phyloP scores from a whole-genome alignment of 1,140 invertebrate genomes.

The Heliconius hermathena region DNA sequence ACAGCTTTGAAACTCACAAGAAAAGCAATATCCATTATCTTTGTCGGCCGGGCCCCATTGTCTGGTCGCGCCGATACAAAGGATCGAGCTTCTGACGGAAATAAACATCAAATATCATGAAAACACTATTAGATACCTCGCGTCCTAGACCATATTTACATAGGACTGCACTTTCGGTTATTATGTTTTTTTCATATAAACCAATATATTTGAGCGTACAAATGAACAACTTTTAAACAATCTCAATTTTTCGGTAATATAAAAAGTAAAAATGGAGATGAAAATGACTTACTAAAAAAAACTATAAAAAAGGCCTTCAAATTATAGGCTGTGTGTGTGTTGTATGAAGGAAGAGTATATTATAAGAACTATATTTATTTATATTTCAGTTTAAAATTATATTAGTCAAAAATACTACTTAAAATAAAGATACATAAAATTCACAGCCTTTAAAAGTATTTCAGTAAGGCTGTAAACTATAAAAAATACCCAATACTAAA shows the following conservation, averaged over 20 bases:
- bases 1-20: slow-evolving; percentile 73
- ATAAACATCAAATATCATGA: slow-evolving; percentile 33
- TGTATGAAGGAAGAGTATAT: no score
- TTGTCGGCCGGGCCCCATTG: slow-evolving; percentile 65
- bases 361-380: background rate
- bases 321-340: no score
- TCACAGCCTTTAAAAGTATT: no score
- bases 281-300: no score
- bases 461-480: fast-evolving
- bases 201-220: background rate
- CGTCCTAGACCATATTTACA: slow-evolving; percentile 4
- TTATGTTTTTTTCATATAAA: background rate
- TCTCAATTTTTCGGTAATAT: no score
- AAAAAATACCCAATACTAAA: no score
- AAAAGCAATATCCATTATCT: slow-evolving; percentile 80
- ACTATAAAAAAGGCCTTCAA: no score
- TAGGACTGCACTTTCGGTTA: background rate
- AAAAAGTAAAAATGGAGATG: no score
- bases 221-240: background rate
- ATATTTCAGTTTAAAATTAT: no score
- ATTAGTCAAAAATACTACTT: no score
- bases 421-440: no score
- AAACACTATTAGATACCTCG: slow-evolving; percentile 19
- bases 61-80: slow-evolving; percentile 38
- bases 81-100: slow-evolving; percentile 4